Evolutionary conservation across 2,888 invertebrate species (phyloP).

Genomic region (Parelbella ahira): DNA sequence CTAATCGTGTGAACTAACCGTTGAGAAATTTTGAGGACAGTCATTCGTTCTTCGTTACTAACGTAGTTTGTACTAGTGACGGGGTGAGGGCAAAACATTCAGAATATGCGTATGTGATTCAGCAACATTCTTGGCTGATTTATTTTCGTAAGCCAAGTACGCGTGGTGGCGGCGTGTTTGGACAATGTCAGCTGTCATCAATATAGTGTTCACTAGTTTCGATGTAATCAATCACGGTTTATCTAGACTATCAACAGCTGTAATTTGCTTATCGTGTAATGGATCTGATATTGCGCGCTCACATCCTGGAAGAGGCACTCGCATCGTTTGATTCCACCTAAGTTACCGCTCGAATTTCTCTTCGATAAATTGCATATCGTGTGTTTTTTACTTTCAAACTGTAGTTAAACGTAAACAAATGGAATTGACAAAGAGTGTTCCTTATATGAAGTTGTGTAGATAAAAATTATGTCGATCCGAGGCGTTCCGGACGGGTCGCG

Average conservation of each 20-base stretch:
- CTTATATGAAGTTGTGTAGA: conserved; percentile 22
- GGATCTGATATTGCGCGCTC: conserved; percentile 8
- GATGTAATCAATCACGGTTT: too few relatives aligned
- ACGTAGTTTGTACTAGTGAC: too few relatives aligned
- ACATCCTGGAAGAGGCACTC: conserved; percentile 1
- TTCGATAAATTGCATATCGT: neutral
- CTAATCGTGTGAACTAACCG: too few relatives aligned
- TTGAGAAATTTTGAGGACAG: too few relatives aligned
- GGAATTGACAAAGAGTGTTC: neutral
- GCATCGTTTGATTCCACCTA: conserved; percentile 6
- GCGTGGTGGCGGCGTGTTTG: conserved; percentile 5
- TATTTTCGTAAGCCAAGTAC: neutral
- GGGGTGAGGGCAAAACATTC: too few relatives aligned
- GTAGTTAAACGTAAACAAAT: neutral
- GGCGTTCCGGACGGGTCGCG: conserved; percentile 70
- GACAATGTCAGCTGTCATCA: too few relatives aligned
- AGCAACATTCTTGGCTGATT: conserved; percentile 1
- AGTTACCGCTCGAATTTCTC: too few relatives aligned
- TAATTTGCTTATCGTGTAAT: conserved; percentile 16
- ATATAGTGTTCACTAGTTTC: too few relatives aligned
- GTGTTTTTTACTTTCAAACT: neutral
- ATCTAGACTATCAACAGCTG: too few relatives aligned
- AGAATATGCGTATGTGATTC: neutral
- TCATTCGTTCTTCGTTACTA: too few relatives aligned
- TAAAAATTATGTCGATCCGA: conserved; percentile 58